A percentile compares a stretch with the other conserved stretches of the same genome.
Conservation (phyloP, 2,113 vertebrate species). For the Damaliscus lunatus region DNA sequence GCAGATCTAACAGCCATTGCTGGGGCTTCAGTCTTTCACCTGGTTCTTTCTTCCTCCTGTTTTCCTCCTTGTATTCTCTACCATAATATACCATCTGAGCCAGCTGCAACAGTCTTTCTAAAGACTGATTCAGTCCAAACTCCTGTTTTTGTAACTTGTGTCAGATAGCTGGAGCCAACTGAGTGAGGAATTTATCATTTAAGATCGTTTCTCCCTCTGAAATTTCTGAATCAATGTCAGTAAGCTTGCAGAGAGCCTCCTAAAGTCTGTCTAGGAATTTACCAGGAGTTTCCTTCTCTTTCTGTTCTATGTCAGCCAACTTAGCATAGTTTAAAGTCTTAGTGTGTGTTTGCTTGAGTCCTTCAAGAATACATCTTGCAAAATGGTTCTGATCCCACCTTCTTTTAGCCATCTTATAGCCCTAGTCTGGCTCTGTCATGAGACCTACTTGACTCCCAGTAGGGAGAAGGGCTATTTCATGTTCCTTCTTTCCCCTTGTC, state of each 20-base stretch:
- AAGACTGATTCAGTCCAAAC: not conserved
- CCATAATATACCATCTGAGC: not conserved
- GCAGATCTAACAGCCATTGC: not conserved
- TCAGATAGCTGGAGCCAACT: not conserved
- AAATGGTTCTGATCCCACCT: not conserved
- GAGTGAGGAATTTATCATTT: not conserved
- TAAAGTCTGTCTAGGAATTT: not conserved
- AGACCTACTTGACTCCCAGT: not conserved
- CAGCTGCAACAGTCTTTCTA: not conserved
- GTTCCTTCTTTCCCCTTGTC: not conserved
- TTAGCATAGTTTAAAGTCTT: not conserved
- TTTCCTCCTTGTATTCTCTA: not conserved
- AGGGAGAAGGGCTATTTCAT: not conserved
- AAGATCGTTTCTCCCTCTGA: not conserved
- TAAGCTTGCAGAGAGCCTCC: not conserved
- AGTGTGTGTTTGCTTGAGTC: not conserved
- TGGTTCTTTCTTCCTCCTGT: not conserved
- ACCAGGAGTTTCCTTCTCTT: not conserved
- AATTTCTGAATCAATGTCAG: not conserved
- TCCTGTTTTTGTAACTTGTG: not conserved
- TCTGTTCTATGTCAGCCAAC: not conserved
- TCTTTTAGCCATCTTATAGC: not conserved
- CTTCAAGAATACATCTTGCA: not conserved
- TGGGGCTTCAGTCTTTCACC: not conserved
- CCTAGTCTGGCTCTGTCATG: not conserved